Evolutionary conservation across 1,140 invertebrate species (phyloP).

Genomic region (Aradophagus sp.): DNA sequence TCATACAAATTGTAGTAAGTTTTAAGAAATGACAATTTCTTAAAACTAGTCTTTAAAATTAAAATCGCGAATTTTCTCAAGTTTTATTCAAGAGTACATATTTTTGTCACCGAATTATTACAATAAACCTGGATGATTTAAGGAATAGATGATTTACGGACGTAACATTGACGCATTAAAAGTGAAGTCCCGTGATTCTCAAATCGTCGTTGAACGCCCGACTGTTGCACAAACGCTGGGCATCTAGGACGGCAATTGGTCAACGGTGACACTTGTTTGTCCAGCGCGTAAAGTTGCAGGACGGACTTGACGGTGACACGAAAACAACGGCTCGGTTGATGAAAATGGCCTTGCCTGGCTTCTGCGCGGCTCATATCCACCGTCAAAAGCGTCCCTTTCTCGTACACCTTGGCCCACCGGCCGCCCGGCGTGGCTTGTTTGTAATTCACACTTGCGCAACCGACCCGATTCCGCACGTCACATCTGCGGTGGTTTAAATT

Average conservation of each 20-base stretch:
- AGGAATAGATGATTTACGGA: not conserved
- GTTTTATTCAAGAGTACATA: no score
- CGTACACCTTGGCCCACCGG: constrained; percentile 51
- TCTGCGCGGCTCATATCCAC: constrained; percentile 23
- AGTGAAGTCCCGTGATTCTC: no score
- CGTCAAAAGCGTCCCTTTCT: constrained; percentile 49
- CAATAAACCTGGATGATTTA: no score
- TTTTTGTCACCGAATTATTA: no score
- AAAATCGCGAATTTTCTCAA: no score
- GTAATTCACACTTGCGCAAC: constrained; percentile 42
- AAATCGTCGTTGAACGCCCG: not conserved
- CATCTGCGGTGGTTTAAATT: constrained; percentile 36
- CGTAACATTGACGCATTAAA: no score
- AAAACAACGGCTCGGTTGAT: constrained; percentile 12
- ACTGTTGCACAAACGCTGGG: not conserved
- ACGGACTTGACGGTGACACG: not conserved
- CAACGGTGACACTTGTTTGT: constrained; percentile 3
- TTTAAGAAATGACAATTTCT: no score
- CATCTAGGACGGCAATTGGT: not conserved
- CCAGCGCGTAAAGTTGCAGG: not conserved
- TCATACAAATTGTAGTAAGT: no score
- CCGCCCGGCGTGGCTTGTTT: constrained; percentile 13
- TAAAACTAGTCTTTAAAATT: no score
- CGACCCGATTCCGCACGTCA: constrained; percentile 44
- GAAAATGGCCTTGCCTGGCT: constrained; percentile 25